A percentile compares a stretch with the other conserved stretches of the same genome.
These are phyloP conservation scores for Noctua janthina DNA, from an alignment of 2,888 invertebrate genomes.

Conservation along the genomic window DNA sequence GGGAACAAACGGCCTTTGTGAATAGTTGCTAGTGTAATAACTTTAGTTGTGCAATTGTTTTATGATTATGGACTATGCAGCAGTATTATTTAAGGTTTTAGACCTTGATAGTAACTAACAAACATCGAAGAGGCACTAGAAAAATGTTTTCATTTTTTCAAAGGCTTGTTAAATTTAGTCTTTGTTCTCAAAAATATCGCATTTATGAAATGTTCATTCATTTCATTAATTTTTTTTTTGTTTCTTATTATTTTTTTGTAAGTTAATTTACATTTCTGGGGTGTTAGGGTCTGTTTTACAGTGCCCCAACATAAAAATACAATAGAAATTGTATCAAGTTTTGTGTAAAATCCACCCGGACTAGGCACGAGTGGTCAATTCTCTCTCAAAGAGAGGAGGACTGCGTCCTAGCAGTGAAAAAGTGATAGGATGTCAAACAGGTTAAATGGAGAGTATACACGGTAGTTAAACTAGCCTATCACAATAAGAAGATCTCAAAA, in stretches of 20 bases:
- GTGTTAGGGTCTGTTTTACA: background rate
- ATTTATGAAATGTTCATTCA: background rate
- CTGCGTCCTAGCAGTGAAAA: background rate
- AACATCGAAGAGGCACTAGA: too few relatives aligned
- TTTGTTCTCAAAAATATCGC: background rate
- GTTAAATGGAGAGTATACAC: background rate
- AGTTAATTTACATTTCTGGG: background rate
- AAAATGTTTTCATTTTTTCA: background rate
- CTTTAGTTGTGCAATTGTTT: conserved; percentile 36
- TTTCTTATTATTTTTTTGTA: too few relatives aligned
- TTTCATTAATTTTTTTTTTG: too few relatives aligned
- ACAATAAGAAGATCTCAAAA: conserved; percentile 1
- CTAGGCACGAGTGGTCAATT: background rate
- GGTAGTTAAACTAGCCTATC: background rate
- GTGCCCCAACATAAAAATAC: background rate
- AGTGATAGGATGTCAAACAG: background rate
- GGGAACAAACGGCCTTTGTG: conserved; percentile 45
- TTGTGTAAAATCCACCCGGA: background rate
- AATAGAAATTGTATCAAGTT: background rate
- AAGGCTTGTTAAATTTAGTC: background rate
- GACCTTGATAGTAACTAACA: background rate
- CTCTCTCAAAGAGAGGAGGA: background rate
- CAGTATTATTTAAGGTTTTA: background rate
- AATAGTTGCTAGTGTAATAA: conserved; percentile 33
- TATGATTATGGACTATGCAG: conserved; percentile 7